Evolutionary conservation across 2,888 invertebrate genomes (phyloP), one percentile per base, ranked within the genome.

Genomic region (Luperina nickerlii): DNA sequence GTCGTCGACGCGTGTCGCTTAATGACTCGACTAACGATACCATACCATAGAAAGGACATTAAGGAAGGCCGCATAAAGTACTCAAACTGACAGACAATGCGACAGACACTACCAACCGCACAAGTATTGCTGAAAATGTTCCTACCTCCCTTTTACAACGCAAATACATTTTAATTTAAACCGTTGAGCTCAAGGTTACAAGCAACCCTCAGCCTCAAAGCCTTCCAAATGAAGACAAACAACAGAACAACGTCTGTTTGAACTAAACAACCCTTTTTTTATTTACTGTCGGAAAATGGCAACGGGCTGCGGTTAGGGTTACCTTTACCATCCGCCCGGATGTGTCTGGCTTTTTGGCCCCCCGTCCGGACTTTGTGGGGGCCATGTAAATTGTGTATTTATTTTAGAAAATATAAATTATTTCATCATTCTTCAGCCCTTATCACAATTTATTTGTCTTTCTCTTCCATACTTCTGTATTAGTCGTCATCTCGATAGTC

Each of bases 171-270:
- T 38, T 48, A 79, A 82, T 60, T 65, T 1, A 38, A 74, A 51
- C 83, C n/a, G 18, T 69, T 42, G 32, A 69, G 45, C n/a, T 73
- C 68, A 65, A 79, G 27, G 72, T 60, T 24, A 38, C n/a, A 48
- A 69, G 57, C 67, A 63, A 42, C 66, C 74, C 42, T 38, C 15
- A 24, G 48, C 13, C 60, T 68, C 67, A 51, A 73, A 68, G 57
- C 68, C 67, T 57, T 32, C n/a, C 67, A 51, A 42, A 66, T 42
- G 42, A 38, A 69, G 72, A 81, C 85, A 75, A 84, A 71, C 42
- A 78, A 69, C 57, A 85, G 54, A 70, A 67, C 79, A 66, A 68
- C 42, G 66, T 48, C 48, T 71, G 70, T 82, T 75, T 63, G 67
- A 57, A 69, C 42, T 65, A 80, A 71, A 65, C 57, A 74, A 72